Base-by-base conservation (phyloP, 2,797 vertebrate genomes). In the Phylloscopus collybita region DNA sequence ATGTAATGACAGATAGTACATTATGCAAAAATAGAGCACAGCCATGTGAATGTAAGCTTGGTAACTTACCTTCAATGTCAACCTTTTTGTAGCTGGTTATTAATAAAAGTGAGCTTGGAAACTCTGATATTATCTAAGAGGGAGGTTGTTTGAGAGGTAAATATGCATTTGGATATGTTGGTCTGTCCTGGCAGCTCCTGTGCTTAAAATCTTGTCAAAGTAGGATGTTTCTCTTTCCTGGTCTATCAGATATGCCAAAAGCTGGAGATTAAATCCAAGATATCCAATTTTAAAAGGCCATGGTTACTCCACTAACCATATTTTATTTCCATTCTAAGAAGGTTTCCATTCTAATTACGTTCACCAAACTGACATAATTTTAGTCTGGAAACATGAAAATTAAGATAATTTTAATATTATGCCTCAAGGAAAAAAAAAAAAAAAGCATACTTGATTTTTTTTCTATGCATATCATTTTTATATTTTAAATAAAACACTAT, bases 251-350 rank as follows among this genome's bases (percentile, higher is more conserved):
- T 72, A 51, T 3, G 3, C 18, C 4, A 9, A 64, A 86, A 88
- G 1, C 5, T 91, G 27, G 13, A 64, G 15, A 60, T 23, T 51
- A 36, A 86, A 67, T 29, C 7, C 9, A 82, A 72, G 30, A 38
- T 16, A 86, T 3, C 10, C 0, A 22, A 1, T 51, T 76, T 42
- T 72, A 57, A 60, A 80, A 73, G n/a, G 23, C 10, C 3, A 23
- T 9, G 10, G 17, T 53, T 23, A 51, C 12, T 42, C 3, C 14
- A 5, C 2, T 8, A 61, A 13, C 0, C 11, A 6, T 61, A 47
- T 40, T 70, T 73, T 80, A 26, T 65, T 70, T 87, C 18, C 13
- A 8, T 51, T 84, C 20, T 25, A 72, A 70, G 19, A 54, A 1
- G 2, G 4, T 81, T 90, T 64, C 40, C 40, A 40, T 40, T 40